Conservation (phyloP, 2,888 invertebrate species). For the Slavum lentiscoides region DNA sequence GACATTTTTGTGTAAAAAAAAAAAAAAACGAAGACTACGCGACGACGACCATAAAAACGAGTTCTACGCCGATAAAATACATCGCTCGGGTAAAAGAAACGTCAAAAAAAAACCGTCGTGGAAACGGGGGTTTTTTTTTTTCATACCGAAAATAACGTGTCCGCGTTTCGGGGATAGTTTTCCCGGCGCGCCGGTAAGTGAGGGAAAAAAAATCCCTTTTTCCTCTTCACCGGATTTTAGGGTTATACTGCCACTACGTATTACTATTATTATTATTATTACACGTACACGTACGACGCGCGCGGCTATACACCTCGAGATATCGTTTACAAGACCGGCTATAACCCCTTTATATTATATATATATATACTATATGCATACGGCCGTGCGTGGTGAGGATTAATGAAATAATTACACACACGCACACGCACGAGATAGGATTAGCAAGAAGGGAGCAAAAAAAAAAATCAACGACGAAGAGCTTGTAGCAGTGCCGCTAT, state of each 20-base stretch:
- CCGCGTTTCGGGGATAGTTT: not conserved
- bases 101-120: no score
- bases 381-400: slow-evolving; percentile 20
- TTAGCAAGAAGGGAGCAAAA: slow-evolving; percentile 9
- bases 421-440: slow-evolving; percentile 1
- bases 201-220: no score
- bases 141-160: not conserved
- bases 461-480: not conserved
- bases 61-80: no score
- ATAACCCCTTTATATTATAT: slow-evolving; percentile 38
- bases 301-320: slow-evolving; percentile 30
- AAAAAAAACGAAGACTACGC: no score
- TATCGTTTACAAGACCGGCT: slow-evolving; percentile 47
- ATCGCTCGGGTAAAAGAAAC: no score
- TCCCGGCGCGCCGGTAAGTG: no score
- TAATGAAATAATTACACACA: slow-evolving; percentile 50
- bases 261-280: no score
- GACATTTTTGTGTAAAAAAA: no score
- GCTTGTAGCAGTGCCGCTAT: not conserved
- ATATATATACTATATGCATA: not conserved
- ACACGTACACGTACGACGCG: not conserved
- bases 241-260: not conserved
- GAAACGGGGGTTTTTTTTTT: no score
- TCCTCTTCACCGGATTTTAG: slow-evolving; percentile 15
- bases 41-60: no score